These are phyloP conservation scores for Hafferia zeledoni DNA, from an alignment of 2,797 vertebrate genomes.

Conservation along the genomic window DNA sequence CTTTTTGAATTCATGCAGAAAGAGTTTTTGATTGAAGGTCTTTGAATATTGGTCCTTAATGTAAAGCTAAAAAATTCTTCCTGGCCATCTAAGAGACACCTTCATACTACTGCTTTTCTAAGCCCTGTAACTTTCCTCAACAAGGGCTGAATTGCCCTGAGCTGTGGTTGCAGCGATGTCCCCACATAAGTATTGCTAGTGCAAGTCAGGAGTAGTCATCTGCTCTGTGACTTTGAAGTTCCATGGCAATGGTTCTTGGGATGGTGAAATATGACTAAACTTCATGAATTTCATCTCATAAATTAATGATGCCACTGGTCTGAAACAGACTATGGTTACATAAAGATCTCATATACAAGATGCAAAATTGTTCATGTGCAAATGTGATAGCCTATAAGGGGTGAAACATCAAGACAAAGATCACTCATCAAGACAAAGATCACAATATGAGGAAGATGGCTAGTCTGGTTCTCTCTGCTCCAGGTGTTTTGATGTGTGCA, in stretches of 20 bases:
- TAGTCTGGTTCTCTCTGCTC: background rate
- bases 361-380: background rate
- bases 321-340: background rate
- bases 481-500: background rate
- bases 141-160: background rate
- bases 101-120: background rate
- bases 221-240: background rate
- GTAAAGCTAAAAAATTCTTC: background rate
- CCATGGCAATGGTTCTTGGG: background rate
- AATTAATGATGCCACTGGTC: background rate
- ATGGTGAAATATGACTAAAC: background rate
- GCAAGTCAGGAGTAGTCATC: background rate
- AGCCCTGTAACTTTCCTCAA: background rate
- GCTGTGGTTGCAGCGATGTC: background rate
- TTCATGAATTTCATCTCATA: background rate
- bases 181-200: background rate
- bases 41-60: background rate
- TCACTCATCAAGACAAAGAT: no score
- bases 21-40: background rate
- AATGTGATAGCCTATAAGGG: rapidly evolving
- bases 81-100: background rate
- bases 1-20: background rate
- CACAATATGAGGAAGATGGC: background rate
- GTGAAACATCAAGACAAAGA: background rate
- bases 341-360: background rate